These are phyloP conservation scores for Schrankia costaestrigalis DNA, from an alignment of 2,888 invertebrate genomes.

Conservation along the genomic window DNA sequence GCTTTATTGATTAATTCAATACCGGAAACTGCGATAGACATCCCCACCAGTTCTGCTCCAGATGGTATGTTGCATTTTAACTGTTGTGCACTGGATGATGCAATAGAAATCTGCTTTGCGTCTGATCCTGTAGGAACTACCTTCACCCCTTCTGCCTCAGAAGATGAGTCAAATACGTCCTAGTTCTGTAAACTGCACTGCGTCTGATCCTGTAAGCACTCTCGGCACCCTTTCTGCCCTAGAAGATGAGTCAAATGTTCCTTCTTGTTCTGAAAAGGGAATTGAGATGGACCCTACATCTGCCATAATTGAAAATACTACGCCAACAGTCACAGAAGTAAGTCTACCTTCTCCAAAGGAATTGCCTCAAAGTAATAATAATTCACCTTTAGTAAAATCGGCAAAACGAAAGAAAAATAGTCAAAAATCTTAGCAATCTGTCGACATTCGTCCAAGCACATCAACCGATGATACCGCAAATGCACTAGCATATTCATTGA, in stretches of 20 bases:
- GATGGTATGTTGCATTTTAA: slow-evolving; percentile 33
- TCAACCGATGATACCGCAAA: slow-evolving; percentile 2
- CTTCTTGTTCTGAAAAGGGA: no score
- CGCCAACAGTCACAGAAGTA: slow-evolving; percentile 1
- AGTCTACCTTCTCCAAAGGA: neutral
- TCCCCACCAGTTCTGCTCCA: slow-evolving; percentile 14
- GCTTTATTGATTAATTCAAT: slow-evolving; percentile 1
- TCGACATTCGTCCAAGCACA: slow-evolving; percentile 1
- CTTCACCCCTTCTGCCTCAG: slow-evolving; percentile 1
- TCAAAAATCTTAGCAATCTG: slow-evolving; percentile 1
- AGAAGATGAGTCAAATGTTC: no score
- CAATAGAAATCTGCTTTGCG: slow-evolving; percentile 1
- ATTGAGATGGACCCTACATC: slow-evolving; percentile 1
- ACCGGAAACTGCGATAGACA: slow-evolving; percentile 1
- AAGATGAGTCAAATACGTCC: slow-evolving; percentile 1
- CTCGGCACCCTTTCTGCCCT: neutral
- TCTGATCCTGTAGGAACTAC: neutral
- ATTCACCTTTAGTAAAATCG: slow-evolving; percentile 2
- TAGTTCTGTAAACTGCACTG: neutral
- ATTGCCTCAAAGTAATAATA: slow-evolving; percentile 1
- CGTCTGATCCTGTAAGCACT: neutral
- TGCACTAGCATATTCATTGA: slow-evolving; percentile 1
- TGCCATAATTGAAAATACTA: neutral
- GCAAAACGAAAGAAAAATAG: neutral
- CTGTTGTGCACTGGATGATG: slow-evolving; percentile 1